phyloP scores from a whole-genome alignment of 2,113 vertebrate genomes.

The Danio rerio region GRCz12tu NC_133183.1:10461001-10461500 shows the following conservation, averaged over 20 bases:
- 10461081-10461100: background rate
- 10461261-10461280: conserved; percentile 91
- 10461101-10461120: background rate
- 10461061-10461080: conserved; percentile 80
- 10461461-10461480: background rate
- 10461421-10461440: conserved; percentile 74
- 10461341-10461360: conserved; percentile 98
- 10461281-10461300: conserved; percentile 97
- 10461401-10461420: conserved; percentile 92
- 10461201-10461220: background rate
- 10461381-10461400: conserved; percentile 95
- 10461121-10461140: background rate
- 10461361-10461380: conserved; percentile 96
- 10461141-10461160: background rate
- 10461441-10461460: background rate
- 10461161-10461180: background rate
- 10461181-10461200: too few relatives aligned
- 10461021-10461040: conserved; percentile 97
- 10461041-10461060: conserved; percentile 94
- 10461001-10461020: conserved; percentile 98
- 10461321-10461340: conserved; percentile 96
- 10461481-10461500: background rate
- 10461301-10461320: conserved; percentile 94
- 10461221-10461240: background rate
- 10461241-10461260: too few relatives aligned